Evolutionary conservation across 1,140 invertebrate genomes (phyloP).

Genomic region (Agrilus planipennis): DNA sequence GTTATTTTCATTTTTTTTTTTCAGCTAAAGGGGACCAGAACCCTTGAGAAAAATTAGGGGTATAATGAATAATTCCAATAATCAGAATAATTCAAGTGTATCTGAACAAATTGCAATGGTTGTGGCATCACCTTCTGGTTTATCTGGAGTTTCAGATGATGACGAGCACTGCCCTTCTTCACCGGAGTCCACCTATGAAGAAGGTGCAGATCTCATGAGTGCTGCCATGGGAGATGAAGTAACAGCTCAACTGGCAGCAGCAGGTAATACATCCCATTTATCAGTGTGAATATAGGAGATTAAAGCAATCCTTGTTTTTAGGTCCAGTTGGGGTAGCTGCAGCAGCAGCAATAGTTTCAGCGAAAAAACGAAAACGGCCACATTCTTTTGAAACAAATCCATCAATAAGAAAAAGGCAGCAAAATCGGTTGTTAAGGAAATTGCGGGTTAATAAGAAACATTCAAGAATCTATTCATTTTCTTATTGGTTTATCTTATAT

Average conservation of each 20-base stretch:
- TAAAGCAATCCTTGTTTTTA: conserved; percentile 35
- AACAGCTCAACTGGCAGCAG: conserved; percentile 87
- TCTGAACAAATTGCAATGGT: conserved; percentile 34
- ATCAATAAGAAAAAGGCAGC: conserved; percentile 89
- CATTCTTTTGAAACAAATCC: conserved; percentile 98
- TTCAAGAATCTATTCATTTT: conserved; percentile 1
- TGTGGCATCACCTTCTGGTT: conserved; percentile 27
- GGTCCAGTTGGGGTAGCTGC: conserved; percentile 93
- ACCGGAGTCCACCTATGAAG: conserved; percentile 58
- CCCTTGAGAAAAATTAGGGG: conserved; percentile 29
- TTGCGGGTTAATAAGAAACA: conserved; percentile 47
- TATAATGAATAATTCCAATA: conserved; percentile 46
- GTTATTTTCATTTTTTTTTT: conserved; percentile 4
- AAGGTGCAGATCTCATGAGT: conserved; percentile 61
- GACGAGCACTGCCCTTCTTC: conserved; percentile 64
- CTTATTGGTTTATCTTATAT: conserved; percentile 13
- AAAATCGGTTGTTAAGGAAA: conserved; percentile 84
- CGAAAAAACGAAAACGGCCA: conserved; percentile 88
- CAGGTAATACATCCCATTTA: conserved; percentile 47
- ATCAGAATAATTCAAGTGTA: conserved; percentile 39
- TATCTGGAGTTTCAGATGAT: conserved; percentile 58
- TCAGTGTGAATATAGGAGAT: conserved; percentile 34
- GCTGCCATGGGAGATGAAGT: conserved; percentile 84
- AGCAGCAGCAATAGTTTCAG: conserved; percentile 90
- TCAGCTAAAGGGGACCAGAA: conserved; percentile 18